These are phyloP conservation scores for Zaprionus gabonicus DNA, from an alignment of 1,140 invertebrate species.

Conservation along the genomic window DNA sequence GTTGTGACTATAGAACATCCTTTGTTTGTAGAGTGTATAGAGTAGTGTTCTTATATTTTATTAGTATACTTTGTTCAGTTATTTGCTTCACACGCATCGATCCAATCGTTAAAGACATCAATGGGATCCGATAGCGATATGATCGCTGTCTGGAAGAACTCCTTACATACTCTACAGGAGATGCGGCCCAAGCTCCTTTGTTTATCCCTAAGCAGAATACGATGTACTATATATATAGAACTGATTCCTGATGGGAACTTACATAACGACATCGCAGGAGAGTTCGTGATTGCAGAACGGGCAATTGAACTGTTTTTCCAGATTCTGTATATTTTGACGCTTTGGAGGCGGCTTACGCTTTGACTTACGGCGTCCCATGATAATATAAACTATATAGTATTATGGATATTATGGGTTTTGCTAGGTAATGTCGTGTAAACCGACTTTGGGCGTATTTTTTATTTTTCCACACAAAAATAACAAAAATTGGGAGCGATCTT, in stretches of 20 bases:
- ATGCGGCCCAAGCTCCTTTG: constrained; percentile 95
- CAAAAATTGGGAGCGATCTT: neutral
- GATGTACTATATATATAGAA: neutral
- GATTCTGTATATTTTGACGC: constrained; percentile 94
- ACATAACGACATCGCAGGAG: constrained; percentile 99
- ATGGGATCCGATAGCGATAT: constrained; percentile 98
- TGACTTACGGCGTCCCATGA: constrained; percentile 97
- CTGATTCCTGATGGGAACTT: constrained; percentile 84
- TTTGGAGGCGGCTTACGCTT: constrained; percentile 98
- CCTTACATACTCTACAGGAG: constrained; percentile 95
- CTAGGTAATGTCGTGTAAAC: neutral
- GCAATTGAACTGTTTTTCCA: constrained; percentile 98
- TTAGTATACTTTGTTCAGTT: constrained; percentile 86
- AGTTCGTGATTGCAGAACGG: constrained; percentile 99
- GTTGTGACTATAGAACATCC: too few relatives aligned
- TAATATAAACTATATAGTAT: neutral
- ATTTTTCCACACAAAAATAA: constrained; percentile 1
- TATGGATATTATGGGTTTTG: neutral
- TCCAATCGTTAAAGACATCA: constrained; percentile 99
- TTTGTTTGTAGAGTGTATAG: neutral
- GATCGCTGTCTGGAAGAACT: constrained; percentile 97
- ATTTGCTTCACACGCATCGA: constrained; percentile 97
- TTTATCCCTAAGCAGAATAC: constrained; percentile 92
- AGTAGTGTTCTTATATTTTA: neutral
- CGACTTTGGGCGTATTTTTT: neutral